These are phyloP conservation scores for Drosophila sucinea DNA, from an alignment of 1,140 invertebrate genomes.

Conservation along the genomic window DNA sequence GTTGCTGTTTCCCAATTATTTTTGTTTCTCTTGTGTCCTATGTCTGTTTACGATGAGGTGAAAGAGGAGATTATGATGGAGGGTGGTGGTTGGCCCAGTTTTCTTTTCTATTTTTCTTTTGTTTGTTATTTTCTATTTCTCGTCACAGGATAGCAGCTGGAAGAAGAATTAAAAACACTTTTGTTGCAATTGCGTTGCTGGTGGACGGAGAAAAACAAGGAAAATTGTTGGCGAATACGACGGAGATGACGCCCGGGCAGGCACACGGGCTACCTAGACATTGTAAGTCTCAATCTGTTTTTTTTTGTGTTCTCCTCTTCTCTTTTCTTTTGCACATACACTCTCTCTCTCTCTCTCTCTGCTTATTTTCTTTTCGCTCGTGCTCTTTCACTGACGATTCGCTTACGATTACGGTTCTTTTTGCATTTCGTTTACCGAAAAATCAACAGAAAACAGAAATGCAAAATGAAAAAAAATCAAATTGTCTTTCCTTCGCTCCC, in stretches of 20 bases:
- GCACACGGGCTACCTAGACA: conserved; percentile 12
- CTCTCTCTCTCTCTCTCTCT: conserved; percentile 9
- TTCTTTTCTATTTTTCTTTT: conserved; percentile 14
- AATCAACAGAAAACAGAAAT: conserved; percentile 55
- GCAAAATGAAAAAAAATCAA: conserved; percentile 55
- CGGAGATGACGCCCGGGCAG: not conserved
- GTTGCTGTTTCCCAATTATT: conserved; percentile 25
- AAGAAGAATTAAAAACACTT: conserved; percentile 18
- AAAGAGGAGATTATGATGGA: not conserved
- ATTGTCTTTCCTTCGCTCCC: conserved; percentile 32
- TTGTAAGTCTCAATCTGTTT: conserved; percentile 30
- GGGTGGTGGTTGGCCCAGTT: conserved; percentile 27
- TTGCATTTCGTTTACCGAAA: conserved; percentile 68
- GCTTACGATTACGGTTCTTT: conserved; percentile 71
- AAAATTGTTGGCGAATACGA: conserved; percentile 25
- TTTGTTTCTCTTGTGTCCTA: not conserved
- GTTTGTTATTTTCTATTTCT: not conserved
- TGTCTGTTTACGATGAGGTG: conserved; percentile 21
- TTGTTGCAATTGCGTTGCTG: conserved; percentile 1
- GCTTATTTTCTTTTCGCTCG: conserved; percentile 35
- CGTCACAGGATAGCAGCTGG: conserved; percentile 27
- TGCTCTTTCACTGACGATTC: conserved; percentile 30
- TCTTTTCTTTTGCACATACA: conserved; percentile 39
- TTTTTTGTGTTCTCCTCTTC: conserved; percentile 29
- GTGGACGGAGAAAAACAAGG: conserved; percentile 14